These are phyloP conservation scores for Piaya cayana DNA, from an alignment of 2,113 vertebrate species.

Conservation along the genomic window DNA sequence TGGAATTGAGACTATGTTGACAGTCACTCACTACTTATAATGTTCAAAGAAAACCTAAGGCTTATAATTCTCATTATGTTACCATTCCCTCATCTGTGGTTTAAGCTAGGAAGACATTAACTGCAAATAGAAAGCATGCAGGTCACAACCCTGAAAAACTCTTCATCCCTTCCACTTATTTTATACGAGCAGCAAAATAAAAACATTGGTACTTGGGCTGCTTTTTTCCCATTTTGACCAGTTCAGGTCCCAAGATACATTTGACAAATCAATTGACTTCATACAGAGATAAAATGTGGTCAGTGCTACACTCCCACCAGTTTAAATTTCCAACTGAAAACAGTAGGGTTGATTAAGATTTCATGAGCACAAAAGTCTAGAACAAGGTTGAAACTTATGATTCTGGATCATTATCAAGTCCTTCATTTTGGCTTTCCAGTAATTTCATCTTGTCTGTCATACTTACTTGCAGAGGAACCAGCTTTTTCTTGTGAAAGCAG, in stretches of 20 bases:
- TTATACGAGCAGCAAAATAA: background rate
- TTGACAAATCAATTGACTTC: background rate
- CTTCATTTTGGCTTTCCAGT: background rate
- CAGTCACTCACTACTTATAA: background rate
- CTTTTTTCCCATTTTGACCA: background rate
- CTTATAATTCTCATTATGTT: background rate
- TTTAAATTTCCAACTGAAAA: background rate
- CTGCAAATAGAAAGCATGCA: background rate
- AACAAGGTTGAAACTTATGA: background rate
- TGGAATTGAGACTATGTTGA: background rate
- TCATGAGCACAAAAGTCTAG: background rate
- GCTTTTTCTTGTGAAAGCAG: background rate
- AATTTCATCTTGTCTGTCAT: background rate
- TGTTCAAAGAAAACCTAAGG: background rate
- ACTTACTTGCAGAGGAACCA: background rate
- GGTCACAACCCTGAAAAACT: background rate
- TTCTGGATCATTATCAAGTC: background rate
- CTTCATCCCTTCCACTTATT: background rate
- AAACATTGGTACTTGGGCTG: accelerated
- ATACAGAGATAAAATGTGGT: background rate
- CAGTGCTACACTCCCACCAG: accelerated
- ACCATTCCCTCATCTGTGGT: background rate
- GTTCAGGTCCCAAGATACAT: accelerated
- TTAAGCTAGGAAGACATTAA: background rate
- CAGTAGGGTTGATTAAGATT: background rate